These are phyloP conservation scores for Euura lappo DNA, from an alignment of 1,140 invertebrate genomes.

Conservation along the genomic window DNA sequence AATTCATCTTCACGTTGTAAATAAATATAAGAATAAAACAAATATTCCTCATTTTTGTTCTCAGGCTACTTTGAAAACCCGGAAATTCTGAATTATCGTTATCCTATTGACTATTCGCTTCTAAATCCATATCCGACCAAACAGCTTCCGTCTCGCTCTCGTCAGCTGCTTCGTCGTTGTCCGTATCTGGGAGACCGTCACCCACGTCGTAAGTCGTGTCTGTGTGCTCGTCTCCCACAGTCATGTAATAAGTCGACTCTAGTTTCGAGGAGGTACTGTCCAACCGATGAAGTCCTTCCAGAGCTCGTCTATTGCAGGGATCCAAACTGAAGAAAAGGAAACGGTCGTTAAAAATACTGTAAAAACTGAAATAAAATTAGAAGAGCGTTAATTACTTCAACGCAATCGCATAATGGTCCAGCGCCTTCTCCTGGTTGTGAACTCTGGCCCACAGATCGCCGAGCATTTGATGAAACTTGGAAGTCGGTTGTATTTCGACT, in stretches of 20 bases:
- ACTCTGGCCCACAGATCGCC: constrained; percentile 67
- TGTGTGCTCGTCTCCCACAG: constrained; percentile 62
- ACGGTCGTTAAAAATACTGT: constrained; percentile 23
- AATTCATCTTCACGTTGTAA: not conserved
- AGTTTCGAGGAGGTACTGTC: constrained; percentile 65
- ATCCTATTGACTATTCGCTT: constrained; percentile 58
- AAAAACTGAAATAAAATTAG: constrained; percentile 13
- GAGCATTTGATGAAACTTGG: constrained; percentile 72
- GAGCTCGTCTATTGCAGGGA: constrained; percentile 71
- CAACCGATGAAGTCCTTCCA: constrained; percentile 72
- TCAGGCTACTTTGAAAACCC: not conserved
- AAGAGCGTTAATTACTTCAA: constrained; percentile 62
- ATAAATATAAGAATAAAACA: not conserved
- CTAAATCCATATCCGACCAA: constrained; percentile 67
- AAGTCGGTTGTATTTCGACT: constrained; percentile 67
- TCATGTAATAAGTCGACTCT: constrained; percentile 62
- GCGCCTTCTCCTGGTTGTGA: constrained; percentile 72
- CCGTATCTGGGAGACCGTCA: constrained; percentile 59
- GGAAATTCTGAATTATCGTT: not conserved
- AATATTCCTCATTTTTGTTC: not conserved
- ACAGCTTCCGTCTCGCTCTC: constrained; percentile 68
- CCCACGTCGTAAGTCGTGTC: constrained; percentile 66
- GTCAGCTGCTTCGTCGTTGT: constrained; percentile 62
- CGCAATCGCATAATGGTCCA: constrained; percentile 75
- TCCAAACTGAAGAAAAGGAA: constrained; percentile 64